phyloP scores from a whole-genome alignment of 2,888 invertebrate genomes.

The Xestoiulus laeticollis region DNA sequence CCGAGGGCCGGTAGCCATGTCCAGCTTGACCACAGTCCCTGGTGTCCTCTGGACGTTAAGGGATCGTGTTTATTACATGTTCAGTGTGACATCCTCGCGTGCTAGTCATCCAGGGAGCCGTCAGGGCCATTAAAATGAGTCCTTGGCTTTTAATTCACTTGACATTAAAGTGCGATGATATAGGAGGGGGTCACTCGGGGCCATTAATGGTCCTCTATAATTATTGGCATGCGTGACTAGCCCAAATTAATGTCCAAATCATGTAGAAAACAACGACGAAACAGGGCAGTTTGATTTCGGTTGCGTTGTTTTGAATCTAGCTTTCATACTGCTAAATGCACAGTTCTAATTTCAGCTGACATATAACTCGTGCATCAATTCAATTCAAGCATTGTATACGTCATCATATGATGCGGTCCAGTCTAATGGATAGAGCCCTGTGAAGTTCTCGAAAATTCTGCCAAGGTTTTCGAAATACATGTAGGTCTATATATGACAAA shows the following conservation, averaged over 20 bases:
- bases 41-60: background rate
- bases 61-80: slow-evolving; percentile 19
- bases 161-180: slow-evolving; percentile 26
- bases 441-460: too few species aligned
- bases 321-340: too few species aligned
- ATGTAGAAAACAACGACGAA: background rate
- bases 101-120: background rate
- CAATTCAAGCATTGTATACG: too few species aligned
- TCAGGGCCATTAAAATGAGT: slow-evolving; percentile 19
- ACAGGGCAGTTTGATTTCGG: background rate
- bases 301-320: background rate
- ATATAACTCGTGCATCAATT: too few species aligned
- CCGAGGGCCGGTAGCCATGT: too few species aligned
- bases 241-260: slow-evolving; percentile 2
- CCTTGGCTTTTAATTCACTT: slow-evolving; percentile 26
- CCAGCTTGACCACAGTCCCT: background rate
- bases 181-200: slow-evolving; percentile 6
- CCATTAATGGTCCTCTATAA: slow-evolving; percentile 12
- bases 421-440: too few species aligned
- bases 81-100: slow-evolving; percentile 19
- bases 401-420: too few species aligned
- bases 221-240: slow-evolving; percentile 19
- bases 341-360: too few species aligned
- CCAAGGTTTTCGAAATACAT: too few species aligned
- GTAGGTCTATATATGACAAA: too few species aligned